Evolutionary conservation across 2,888 invertebrate genomes (phyloP).

Genomic region (Hemicrepidius hirtus): DNA sequence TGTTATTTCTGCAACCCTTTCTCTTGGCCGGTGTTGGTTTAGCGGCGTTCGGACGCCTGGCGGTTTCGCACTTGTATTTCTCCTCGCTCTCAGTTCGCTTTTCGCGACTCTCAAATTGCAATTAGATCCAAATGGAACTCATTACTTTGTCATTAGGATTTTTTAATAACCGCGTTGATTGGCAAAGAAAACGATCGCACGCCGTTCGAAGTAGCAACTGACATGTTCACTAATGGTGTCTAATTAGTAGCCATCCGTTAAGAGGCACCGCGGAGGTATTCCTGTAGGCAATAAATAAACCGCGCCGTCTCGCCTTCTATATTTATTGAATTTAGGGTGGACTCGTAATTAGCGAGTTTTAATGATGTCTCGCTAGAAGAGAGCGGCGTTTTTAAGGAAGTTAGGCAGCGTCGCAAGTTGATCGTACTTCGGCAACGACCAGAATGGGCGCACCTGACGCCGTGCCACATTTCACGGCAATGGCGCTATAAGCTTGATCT

Average conservation of each 20-base stretch:
- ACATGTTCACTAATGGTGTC: slow-evolving; percentile 54
- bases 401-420: slow-evolving; percentile 49
- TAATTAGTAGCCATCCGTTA: slow-evolving; percentile 58
- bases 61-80: slow-evolving; percentile 51
- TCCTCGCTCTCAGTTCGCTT: slow-evolving; percentile 39
- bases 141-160: slow-evolving; percentile 52
- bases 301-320: slow-evolving; percentile 48
- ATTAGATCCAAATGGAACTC: slow-evolving; percentile 55
- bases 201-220: slow-evolving; percentile 33
- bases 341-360: slow-evolving; percentile 64
- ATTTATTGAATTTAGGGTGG: slow-evolving; percentile 61
- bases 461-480: slow-evolving; percentile 68
- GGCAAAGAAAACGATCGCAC: slow-evolving; percentile 45
- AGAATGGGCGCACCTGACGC: slow-evolving; percentile 62
- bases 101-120: slow-evolving; percentile 53
- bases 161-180: slow-evolving; percentile 48
- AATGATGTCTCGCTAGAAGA: slow-evolving; percentile 60
- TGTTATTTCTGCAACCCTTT: slow-evolving; percentile 59
- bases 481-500: slow-evolving; percentile 69
- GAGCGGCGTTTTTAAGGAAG: slow-evolving; percentile 51
- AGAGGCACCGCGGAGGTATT: slow-evolving; percentile 51
- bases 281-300: slow-evolving; percentile 53
- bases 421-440: slow-evolving; percentile 47
- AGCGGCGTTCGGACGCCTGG: slow-evolving; percentile 50
- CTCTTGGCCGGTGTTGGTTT: slow-evolving; percentile 56